Conservation (phyloP, 1,140 invertebrate genomes). For the Atopsyche davidsoni region DNA sequence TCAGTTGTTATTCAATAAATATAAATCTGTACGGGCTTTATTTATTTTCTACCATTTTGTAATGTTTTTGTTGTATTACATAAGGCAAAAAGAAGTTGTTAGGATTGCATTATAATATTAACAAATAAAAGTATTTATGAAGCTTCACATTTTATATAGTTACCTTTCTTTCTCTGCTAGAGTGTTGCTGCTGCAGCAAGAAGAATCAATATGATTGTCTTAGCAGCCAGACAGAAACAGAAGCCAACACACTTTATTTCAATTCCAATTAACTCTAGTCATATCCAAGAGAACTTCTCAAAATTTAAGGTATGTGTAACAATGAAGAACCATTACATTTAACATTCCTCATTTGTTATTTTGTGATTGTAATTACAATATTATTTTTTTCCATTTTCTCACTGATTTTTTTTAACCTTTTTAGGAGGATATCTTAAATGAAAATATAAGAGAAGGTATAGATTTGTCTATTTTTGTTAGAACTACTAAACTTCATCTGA, state of each 20-base stretch:
- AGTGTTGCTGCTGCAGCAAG: slow-evolving; percentile 17
- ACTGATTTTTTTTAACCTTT: slow-evolving; percentile 8
- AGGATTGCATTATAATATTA: background rate
- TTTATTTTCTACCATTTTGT: no score
- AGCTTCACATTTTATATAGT: no score
- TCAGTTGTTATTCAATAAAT: no score
- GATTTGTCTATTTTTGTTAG: slow-evolving; percentile 21
- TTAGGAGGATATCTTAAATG: slow-evolving; percentile 18
- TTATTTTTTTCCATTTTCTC: slow-evolving; percentile 1
- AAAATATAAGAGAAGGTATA: slow-evolving; percentile 4
- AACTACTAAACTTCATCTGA: slow-evolving; percentile 25
- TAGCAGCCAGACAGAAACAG: slow-evolving; percentile 21
- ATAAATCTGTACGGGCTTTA: no score
- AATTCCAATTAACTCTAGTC: slow-evolving; percentile 19
- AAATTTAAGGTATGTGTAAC: slow-evolving; percentile 21
- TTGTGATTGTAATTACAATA: background rate
- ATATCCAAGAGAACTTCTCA: slow-evolving; percentile 14
- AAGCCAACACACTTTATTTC: slow-evolving; percentile 26
- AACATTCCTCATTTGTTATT: background rate
- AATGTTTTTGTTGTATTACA: no score
- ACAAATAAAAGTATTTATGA: slow-evolving; percentile 1
- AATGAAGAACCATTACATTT: background rate
- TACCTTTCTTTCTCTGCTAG: slow-evolving; percentile 16
- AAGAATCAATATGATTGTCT: slow-evolving; percentile 25
- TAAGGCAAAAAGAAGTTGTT: no score